Evolutionary conservation across 2,797 vertebrate species (phyloP).

Genomic region (Falco biarmicus): DNA sequence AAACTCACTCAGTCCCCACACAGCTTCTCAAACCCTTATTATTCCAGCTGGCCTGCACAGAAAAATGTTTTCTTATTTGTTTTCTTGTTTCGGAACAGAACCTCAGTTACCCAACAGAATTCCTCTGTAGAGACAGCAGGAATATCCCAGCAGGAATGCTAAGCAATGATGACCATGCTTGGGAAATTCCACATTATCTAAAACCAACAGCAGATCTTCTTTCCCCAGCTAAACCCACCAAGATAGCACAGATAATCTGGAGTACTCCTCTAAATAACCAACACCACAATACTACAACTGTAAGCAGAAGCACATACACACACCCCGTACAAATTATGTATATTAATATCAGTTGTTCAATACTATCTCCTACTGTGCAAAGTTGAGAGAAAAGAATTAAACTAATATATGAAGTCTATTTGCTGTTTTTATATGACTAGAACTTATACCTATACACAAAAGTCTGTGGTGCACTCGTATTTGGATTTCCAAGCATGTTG

Average conservation of each 20-base stretch:
- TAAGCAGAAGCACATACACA: neutral
- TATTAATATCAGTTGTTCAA: neutral
- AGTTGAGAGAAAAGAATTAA: neutral
- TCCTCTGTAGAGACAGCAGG: neutral
- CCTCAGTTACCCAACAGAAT: neutral
- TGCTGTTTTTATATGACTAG: neutral
- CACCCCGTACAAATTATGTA: neutral
- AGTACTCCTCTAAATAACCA: slow-evolving; percentile 43
- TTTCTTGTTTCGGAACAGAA: slow-evolving; percentile 7
- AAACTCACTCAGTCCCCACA: neutral
- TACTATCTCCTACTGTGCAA: neutral
- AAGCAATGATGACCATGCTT: neutral
- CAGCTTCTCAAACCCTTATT: neutral
- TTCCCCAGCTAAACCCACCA: neutral
- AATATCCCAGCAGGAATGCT: neutral
- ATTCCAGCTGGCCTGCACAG: neutral
- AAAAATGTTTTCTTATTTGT: neutral
- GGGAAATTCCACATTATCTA: neutral
- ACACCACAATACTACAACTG: neutral
- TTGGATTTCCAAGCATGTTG: neutral
- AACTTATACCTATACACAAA: neutral
- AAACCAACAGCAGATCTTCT: neutral
- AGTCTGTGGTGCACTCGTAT: neutral
- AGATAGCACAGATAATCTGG: neutral
- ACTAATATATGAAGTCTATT: neutral